Percentiles rank a stretch among this genome's conserved stretches.
Evolutionary conservation across 2,888 invertebrate species (phyloP).

Genomic region (Sphecodes monilicornis): DNA sequence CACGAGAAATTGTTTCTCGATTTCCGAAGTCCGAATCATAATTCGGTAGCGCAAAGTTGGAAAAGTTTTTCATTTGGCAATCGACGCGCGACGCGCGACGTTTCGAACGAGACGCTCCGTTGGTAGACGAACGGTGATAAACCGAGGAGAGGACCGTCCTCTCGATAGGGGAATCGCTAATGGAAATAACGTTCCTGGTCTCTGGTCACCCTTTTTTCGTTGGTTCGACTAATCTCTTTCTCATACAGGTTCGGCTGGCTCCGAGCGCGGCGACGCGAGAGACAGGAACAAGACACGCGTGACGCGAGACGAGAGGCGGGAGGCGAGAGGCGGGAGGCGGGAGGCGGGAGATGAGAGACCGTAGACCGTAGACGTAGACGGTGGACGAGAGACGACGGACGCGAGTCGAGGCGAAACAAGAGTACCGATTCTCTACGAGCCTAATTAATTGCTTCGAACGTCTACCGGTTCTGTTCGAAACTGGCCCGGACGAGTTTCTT

Average conservation of each 20-base stretch:
- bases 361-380: not conserved
- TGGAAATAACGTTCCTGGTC: constrained; percentile 69
- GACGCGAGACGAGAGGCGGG: not conserved
- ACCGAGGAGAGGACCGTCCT: not conserved
- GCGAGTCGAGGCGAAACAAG: constrained; percentile 35
- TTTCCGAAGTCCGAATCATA: constrained; percentile 52
- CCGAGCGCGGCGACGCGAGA: constrained; percentile 15
- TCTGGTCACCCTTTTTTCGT: constrained; percentile 14
- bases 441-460: constrained; percentile 55
- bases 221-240: constrained; percentile 40
- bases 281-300: not conserved
- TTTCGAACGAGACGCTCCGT: not conserved
- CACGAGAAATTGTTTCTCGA: constrained; percentile 68
- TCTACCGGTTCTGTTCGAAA: constrained; percentile 32
- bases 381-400: not conserved
- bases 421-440: constrained; percentile 50
- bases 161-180: constrained; percentile 70
- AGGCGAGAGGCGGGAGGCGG: not conserved
- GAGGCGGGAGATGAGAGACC: not conserved
- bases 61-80: not conserved
- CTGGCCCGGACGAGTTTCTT: constrained; percentile 39
- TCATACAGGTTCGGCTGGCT: constrained; percentile 23
- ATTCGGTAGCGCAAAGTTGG: not conserved
- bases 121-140: not conserved
- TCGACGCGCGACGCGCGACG: not conserved